A percentile compares a stretch with the other conserved stretches of the same genome.
These are phyloP conservation scores for Agrilus biguttatus DNA, from an alignment of 2,888 invertebrate genomes.

Conservation along the genomic window DNA sequence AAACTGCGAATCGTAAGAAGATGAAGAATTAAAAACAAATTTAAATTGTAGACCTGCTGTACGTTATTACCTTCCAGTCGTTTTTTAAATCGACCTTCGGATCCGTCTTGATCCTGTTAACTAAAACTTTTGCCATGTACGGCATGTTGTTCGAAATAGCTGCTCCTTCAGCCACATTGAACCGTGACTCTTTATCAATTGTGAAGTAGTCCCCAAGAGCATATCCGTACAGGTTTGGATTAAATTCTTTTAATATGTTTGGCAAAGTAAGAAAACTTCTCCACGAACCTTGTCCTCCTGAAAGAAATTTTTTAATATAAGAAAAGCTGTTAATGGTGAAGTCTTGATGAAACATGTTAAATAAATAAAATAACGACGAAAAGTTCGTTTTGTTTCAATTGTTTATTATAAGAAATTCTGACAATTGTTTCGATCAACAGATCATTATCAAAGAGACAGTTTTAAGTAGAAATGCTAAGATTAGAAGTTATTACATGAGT, in stretches of 20 bases:
- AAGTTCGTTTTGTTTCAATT: too few relatives aligned
- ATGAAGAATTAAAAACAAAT: not conserved
- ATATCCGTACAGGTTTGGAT: constrained; percentile 47
- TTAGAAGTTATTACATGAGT: too few relatives aligned
- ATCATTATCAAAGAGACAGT: too few relatives aligned
- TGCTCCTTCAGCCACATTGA: constrained; percentile 45
- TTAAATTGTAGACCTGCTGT: not conserved
- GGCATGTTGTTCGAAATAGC: constrained; percentile 43
- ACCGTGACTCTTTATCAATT: constrained; percentile 30
- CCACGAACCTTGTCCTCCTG: constrained; percentile 40
- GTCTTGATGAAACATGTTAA: too few relatives aligned
- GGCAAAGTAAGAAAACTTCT: constrained; percentile 39
- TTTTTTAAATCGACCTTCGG: constrained; percentile 36
- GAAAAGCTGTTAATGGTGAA: too few relatives aligned
- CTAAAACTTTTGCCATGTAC: constrained; percentile 39
- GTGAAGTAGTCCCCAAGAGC: constrained; percentile 36
- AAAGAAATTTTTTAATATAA: too few relatives aligned
- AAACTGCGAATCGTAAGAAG: constrained; percentile 11
- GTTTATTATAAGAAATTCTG: too few relatives aligned
- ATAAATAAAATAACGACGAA: too few relatives aligned
- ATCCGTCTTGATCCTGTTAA: constrained; percentile 38
- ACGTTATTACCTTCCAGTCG: constrained; percentile 43
- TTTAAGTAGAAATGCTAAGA: too few relatives aligned
- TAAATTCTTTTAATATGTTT: constrained; percentile 48
- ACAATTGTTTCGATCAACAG: too few relatives aligned